Evolutionary conservation across 1,140 invertebrate genomes (phyloP).

Genomic region (Drosophila pallidifrons): DNA sequence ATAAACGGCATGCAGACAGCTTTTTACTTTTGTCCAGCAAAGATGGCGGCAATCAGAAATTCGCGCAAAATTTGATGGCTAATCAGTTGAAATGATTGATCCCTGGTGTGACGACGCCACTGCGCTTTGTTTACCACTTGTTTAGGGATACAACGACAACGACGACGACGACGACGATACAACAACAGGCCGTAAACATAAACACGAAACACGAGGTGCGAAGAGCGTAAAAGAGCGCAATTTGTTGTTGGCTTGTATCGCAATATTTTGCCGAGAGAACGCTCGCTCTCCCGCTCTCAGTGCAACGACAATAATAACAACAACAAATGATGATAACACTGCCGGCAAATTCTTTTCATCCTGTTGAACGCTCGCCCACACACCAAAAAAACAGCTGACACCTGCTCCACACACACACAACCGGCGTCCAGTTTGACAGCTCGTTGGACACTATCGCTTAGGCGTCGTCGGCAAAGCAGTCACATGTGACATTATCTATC

Average conservation of each 20-base stretch:
- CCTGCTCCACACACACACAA: constrained; percentile 49
- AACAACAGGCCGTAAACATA: constrained; percentile 24
- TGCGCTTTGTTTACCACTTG: constrained; percentile 81
- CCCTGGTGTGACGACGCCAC: constrained; percentile 59
- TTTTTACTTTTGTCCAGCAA: constrained; percentile 28
- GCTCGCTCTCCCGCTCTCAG: constrained; percentile 49
- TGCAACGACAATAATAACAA: constrained; percentile 56
- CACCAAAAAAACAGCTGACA: constrained; percentile 50
- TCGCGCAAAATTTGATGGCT: not conserved
- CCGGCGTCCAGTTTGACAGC: constrained; percentile 79
- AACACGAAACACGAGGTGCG: constrained; percentile 55
- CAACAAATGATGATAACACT: constrained; percentile 1
- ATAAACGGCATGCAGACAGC: not conserved
- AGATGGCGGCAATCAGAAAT: constrained; percentile 63
- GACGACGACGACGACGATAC: constrained; percentile 3
- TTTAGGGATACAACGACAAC: constrained; percentile 49
- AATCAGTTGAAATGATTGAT: constrained; percentile 22
- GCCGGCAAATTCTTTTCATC: constrained; percentile 46
- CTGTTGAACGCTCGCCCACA: constrained; percentile 59
- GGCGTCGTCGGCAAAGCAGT: constrained; percentile 21
- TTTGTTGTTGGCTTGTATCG: constrained; percentile 71
- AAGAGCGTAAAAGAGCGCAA: constrained; percentile 64
- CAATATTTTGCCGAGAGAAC: constrained; percentile 52
- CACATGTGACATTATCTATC: constrained; percentile 70
- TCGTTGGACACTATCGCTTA: constrained; percentile 58